Evolutionary conservation across 2,113 vertebrate species (phyloP), one percentile per base, ranked within the genome.

Genomic region (Caranx ignobilis): DNA sequence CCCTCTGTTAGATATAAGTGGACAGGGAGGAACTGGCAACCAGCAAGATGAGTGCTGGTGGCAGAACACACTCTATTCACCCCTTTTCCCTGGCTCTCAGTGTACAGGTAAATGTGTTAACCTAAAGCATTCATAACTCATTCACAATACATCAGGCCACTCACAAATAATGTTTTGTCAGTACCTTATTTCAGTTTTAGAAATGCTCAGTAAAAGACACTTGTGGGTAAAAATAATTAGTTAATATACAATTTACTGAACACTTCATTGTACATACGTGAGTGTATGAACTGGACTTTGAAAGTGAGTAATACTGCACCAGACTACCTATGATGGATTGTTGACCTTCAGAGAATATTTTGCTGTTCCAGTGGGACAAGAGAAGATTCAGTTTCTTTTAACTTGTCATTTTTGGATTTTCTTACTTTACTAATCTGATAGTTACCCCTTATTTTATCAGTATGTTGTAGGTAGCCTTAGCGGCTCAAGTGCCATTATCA

Each of bases 1-100:
- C 93, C 95, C 96, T 88, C 75, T 95, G 86, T 93, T 96, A 92
- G 96, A 92, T 93, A 89, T 96, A 83, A 94, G 95, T 90, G 94
- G 94, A 79, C 95, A 96, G 94, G 95, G 94, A 93, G 88, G 95
- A 87, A 95, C 92, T 83, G 92, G 93, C 91, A 95, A 86, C 91
- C 96, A 97, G 91, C 96, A 96, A 76, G 97, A 97, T 87, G 97
- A 97, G 69, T 96, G 93, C 93, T 99, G 97, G 97, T 99, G 98
- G 98, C 97, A 97, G 91, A 98, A 97, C 92, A 96, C 97, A 48
- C 94, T 98, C 86, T 97, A 96, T 94, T 96, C 98, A 66, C 96
- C 97, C 60, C 94, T 97, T 76, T 96, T 98, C 90, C 95, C 97
- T 89, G 93, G 96, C 69, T 95, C 97, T 26, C 96, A 96, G 84